Evolutionary conservation across 2,797 vertebrate genomes (phyloP).

Genomic region (Danio choprae): DNA sequence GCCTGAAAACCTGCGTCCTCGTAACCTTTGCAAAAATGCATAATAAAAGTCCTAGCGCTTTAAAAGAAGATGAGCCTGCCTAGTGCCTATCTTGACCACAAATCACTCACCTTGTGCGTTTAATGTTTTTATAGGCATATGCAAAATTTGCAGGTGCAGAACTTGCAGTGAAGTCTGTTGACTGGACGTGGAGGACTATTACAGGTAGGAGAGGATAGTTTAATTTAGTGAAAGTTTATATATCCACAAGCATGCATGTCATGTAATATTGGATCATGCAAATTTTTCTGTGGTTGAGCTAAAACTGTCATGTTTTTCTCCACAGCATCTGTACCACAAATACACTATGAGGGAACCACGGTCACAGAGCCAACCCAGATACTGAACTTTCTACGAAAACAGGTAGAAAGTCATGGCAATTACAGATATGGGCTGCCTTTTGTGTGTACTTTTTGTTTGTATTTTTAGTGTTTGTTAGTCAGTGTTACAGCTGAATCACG

Average conservation of each 20-base stretch:
- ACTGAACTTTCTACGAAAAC: constrained; percentile 91
- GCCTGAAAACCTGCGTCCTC: neutral
- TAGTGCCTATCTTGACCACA: too few species aligned
- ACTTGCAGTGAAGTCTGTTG: constrained; percentile 83
- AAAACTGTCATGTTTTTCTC: constrained; percentile 1
- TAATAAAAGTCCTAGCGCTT: constrained; percentile 26
- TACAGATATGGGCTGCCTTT: neutral
- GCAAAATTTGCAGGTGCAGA: constrained; percentile 91
- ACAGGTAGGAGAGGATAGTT: constrained; percentile 80
- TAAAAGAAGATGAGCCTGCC: too few species aligned
- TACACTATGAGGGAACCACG: constrained; percentile 81
- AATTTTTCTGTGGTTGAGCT: neutral
- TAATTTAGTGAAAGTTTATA: neutral
- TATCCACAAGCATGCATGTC: neutral
- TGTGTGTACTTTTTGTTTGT: neutral
- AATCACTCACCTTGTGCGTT: neutral
- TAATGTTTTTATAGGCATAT: constrained; percentile 84
- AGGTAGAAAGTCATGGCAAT: constrained; percentile 72
- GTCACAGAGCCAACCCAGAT: constrained; percentile 91
- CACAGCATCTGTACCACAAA: constrained; percentile 86
- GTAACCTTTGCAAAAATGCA: constrained; percentile 10
- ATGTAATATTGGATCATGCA: too few species aligned
- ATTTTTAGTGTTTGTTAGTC: neutral
- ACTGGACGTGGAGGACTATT: constrained; percentile 89
- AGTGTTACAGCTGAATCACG: neutral